Percentiles rank a stretch among this genome's conserved stretches.
Conservation (phyloP, 2,888 invertebrate species). For the Anoplius nigerrimus region DNA sequence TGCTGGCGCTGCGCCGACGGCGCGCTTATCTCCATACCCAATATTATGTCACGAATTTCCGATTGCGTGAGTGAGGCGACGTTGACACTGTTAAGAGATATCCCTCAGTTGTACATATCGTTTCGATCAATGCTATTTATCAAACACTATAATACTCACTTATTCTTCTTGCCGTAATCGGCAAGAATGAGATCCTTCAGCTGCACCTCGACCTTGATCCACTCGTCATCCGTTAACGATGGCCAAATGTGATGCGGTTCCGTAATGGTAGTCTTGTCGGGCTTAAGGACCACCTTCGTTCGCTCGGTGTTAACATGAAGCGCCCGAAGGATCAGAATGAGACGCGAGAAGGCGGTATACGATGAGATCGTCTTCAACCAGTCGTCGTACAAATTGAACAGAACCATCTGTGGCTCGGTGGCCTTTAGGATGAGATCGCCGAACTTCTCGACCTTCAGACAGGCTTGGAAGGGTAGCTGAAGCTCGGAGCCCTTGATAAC, state of each 20-base stretch:
- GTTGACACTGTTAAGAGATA: slow-evolving; percentile 83
- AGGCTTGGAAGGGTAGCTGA: slow-evolving; percentile 99
- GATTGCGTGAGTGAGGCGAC: slow-evolving; percentile 99
- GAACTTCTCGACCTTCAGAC: slow-evolving; percentile 99
- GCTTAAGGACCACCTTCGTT: slow-evolving; percentile 98
- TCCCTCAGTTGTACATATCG: neutral
- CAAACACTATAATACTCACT: neutral
- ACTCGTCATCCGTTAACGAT: slow-evolving; percentile 96
- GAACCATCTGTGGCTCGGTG: slow-evolving; percentile 99
- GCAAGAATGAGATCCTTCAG: slow-evolving; percentile 98
- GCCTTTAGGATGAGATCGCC: slow-evolving; percentile 99
- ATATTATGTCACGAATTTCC: slow-evolving; percentile 98
- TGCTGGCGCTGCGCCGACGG: slow-evolving; percentile 99
- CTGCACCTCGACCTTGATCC: slow-evolving; percentile 99
- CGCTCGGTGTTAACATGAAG: slow-evolving; percentile 99
- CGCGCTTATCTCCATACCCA: slow-evolving; percentile 99
- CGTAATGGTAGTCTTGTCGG: slow-evolving; percentile 98
- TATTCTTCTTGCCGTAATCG: slow-evolving; percentile 99
- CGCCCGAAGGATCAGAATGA: slow-evolving; percentile 96
- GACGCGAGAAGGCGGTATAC: slow-evolving; percentile 98
- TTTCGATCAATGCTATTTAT: neutral
- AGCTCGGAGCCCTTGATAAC: slow-evolving; percentile 99
- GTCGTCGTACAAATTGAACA: slow-evolving; percentile 99
- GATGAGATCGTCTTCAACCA: slow-evolving; percentile 99
- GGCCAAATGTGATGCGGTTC: slow-evolving; percentile 99